These are phyloP conservation scores for Tauraco erythrolophus DNA, from an alignment of 2,113 vertebrate species.

Conservation along the genomic window DNA sequence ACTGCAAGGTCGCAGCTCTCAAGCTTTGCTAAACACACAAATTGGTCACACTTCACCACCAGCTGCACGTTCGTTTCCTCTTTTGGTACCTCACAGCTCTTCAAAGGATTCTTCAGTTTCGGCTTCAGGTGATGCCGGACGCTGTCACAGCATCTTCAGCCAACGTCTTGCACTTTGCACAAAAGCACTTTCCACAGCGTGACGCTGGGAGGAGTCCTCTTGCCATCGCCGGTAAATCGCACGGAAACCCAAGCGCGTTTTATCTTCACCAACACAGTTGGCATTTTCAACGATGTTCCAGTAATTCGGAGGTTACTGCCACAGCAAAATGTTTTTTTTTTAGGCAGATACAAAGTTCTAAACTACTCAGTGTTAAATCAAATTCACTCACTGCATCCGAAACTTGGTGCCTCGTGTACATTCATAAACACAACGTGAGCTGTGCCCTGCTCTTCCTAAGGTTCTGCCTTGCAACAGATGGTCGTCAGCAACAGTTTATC, in stretches of 20 bases:
- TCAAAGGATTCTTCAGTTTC: neutral
- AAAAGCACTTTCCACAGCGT: neutral
- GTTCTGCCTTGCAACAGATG: neutral
- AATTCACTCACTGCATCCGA: neutral
- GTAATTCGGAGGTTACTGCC: neutral
- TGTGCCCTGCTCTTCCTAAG: neutral
- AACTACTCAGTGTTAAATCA: neutral
- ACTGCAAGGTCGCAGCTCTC: neutral
- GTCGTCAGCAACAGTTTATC: neutral
- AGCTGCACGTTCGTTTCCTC: neutral
- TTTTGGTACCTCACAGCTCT: neutral
- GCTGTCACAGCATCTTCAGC: neutral
- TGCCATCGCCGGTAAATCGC: neutral
- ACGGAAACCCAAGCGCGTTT: accelerated
- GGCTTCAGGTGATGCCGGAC: neutral
- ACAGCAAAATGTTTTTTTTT: neutral
- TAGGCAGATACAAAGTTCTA: neutral
- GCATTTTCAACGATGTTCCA: neutral
- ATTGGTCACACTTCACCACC: neutral
- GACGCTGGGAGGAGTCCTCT: neutral
- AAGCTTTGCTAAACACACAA: neutral
- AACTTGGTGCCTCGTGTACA: neutral
- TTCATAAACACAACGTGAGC: neutral
- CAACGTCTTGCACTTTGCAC: neutral
- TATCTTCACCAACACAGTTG: neutral